phyloP scores from a whole-genome alignment of 2,797 vertebrate species.

The Amphiprion clarkii region DNA sequence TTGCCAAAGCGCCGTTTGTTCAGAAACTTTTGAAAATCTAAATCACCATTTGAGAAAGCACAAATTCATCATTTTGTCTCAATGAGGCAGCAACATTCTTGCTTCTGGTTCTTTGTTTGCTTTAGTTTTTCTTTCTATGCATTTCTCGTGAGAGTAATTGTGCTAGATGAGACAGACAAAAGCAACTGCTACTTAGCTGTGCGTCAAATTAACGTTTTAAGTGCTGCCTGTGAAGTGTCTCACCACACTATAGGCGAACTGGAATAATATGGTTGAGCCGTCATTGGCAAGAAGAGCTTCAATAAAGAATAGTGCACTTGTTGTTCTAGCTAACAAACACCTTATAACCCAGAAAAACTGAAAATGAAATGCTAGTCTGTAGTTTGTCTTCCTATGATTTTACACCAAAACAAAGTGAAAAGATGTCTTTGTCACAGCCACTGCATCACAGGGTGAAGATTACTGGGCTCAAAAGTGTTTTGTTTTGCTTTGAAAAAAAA shows the following conservation, averaged over 20 bases:
- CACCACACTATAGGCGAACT: conserved; percentile 9
- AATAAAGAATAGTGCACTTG: neutral
- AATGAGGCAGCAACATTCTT: conserved; percentile 12
- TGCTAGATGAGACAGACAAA: conserved; percentile 35
- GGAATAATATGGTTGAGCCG: conserved; percentile 12
- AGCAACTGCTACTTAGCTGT: conserved; percentile 21
- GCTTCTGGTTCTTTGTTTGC: conserved; percentile 36
- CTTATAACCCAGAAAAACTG: neutral
- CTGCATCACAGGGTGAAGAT: neutral
- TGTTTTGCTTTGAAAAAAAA: neutral
- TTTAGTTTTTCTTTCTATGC: conserved; percentile 22
- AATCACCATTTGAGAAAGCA: conserved; percentile 41
- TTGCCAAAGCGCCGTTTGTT: neutral
- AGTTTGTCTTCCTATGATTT: neutral
- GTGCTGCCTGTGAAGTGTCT: neutral
- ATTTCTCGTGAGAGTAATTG: conserved; percentile 41
- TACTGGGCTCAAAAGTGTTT: neutral
- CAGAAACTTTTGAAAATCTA: conserved; percentile 63
- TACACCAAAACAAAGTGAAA: conserved; percentile 18
- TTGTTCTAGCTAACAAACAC: neutral
- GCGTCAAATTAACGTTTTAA: conserved; percentile 25
- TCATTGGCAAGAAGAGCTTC: conserved; percentile 12
- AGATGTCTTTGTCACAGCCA: neutral
- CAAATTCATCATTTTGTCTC: conserved; percentile 28
- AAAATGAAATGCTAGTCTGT: neutral